A percentile compares a stretch with the other conserved stretches of the same genome.
Conservation (phyloP, 2,797 vertebrate species). For the Enteromius thamalakanensis region DNA sequence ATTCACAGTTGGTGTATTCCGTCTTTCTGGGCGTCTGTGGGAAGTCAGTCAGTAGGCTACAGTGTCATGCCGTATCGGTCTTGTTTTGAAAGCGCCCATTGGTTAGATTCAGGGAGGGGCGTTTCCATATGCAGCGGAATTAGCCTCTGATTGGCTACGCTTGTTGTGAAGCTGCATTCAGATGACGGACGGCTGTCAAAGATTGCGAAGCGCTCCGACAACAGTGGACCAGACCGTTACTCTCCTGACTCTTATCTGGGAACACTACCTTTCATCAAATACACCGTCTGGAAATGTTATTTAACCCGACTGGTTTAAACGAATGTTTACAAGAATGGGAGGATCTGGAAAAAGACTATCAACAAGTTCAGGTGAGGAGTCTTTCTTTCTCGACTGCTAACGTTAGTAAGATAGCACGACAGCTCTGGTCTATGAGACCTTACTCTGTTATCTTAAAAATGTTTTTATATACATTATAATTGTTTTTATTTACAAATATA, state of each 20-base stretch:
- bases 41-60: neutral
- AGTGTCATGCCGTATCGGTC: neutral
- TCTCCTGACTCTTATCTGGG: neutral
- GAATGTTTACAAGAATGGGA: constrained; percentile 91
- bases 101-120: constrained; percentile 14
- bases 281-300: constrained; percentile 67
- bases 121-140: neutral
- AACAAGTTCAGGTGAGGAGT: constrained; percentile 84
- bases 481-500: neutral
- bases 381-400: neutral
- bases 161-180: neutral
- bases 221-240: neutral
- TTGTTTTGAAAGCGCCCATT: constrained; percentile 31
- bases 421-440: neutral
- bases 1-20: neutral
- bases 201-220: neutral
- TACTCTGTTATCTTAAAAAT: neutral
- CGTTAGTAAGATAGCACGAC: neutral
- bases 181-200: constrained; percentile 16
- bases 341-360: constrained; percentile 87
- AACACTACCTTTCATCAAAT: neutral
- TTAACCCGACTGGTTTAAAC: constrained; percentile 61
- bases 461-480: neutral
- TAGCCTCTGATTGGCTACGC: constrained; percentile 30
- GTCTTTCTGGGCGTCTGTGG: neutral